These are phyloP conservation scores for Butastur rufipennis DNA, from an alignment of 2,113 vertebrate species.

Conservation along the genomic window DNA sequence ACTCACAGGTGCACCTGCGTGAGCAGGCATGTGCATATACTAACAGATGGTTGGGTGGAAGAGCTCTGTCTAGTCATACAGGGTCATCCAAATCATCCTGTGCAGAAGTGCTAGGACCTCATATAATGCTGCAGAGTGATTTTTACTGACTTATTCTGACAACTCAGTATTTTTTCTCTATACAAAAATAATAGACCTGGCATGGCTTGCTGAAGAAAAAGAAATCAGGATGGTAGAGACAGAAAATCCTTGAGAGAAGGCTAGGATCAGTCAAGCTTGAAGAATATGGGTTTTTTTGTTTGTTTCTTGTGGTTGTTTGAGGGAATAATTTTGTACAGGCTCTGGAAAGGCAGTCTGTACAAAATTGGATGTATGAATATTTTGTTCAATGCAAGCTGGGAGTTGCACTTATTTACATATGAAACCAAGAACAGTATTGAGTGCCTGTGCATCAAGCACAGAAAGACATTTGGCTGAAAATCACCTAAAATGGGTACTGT, in stretches of 20 bases:
- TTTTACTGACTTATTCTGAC: neutral
- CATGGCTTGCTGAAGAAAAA: neutral
- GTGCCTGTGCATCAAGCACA: neutral
- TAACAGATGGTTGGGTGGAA: neutral
- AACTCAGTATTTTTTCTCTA: neutral
- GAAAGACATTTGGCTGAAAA: neutral
- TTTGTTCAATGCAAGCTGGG: neutral
- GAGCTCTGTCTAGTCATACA: neutral
- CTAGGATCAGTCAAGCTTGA: neutral
- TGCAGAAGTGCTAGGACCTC: neutral
- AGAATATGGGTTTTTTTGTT: neutral
- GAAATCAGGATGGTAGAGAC: neutral
- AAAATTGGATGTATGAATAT: neutral
- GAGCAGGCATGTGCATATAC: neutral
- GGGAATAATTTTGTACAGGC: neutral
- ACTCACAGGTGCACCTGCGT: rapidly evolving
- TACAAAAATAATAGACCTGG: neutral
- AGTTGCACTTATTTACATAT: neutral
- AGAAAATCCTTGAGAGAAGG: neutral
- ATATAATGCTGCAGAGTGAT: neutral
- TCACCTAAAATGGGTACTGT: neutral
- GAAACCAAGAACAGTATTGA: neutral
- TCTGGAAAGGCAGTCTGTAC: neutral
- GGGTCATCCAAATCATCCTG: neutral
- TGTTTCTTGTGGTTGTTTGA: neutral